phyloP scores from a whole-genome alignment of 1,140 invertebrate genomes.

The Thaumatotibia leucotreta region DNA sequence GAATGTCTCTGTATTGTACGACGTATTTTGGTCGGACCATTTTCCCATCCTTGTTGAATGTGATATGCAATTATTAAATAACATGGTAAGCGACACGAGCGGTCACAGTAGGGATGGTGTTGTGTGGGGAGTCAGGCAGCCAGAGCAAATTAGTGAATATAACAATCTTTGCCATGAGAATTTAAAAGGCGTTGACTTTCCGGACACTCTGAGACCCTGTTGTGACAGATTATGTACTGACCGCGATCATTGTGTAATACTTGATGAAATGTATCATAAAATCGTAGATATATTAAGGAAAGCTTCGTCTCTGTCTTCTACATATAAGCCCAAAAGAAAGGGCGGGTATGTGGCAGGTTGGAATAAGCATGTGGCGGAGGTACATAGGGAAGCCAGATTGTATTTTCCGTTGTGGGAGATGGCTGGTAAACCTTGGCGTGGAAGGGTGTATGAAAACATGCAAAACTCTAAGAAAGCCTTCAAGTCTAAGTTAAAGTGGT shows the following conservation, averaged over 20 bases:
- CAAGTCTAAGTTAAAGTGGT: constrained; percentile 14
- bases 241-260: background rate
- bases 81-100: background rate
- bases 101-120: background rate
- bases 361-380: background rate
- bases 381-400: background rate
- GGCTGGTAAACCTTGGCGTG: background rate
- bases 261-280: background rate
- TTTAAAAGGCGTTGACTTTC: background rate
- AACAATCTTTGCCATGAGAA: background rate
- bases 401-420: background rate
- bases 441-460: background rate
- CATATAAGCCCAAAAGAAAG: background rate
- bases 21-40: constrained; percentile 9
- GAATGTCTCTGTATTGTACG: background rate
- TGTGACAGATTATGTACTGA: background rate
- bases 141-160: background rate
- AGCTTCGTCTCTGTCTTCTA: background rate
- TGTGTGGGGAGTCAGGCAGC: background rate
- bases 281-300: background rate
- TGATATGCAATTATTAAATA: background rate
- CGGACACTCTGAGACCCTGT: background rate
- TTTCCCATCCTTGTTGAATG: background rate
- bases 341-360: background rate
- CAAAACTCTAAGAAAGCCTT: background rate